Conservation (phyloP, 2,888 invertebrate genomes). For the Stenodema calcarata region DNA sequence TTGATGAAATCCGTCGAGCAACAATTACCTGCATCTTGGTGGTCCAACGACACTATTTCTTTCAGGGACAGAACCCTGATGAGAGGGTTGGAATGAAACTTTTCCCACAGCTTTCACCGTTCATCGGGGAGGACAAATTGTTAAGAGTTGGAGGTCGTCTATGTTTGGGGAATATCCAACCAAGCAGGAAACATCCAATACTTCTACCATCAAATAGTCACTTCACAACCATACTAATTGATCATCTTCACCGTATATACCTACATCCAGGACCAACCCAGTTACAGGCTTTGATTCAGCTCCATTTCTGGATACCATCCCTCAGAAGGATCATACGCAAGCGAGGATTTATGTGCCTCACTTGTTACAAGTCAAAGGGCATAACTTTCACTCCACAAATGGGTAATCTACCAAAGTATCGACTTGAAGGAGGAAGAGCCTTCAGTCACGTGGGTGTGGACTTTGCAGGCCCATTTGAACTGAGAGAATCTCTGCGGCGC, state of each 20-base stretch:
- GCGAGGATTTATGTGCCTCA: neutral
- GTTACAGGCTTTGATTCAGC: neutral
- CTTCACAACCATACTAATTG: too few species aligned
- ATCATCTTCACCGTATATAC: too few species aligned
- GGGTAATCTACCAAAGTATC: constrained; percentile 43
- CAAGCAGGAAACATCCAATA: too few species aligned
- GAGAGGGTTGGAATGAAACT: neutral
- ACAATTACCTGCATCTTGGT: neutral
- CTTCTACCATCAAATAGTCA: too few species aligned
- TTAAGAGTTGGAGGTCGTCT: too few species aligned
- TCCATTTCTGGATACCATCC: neutral
- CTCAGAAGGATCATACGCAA: neutral
- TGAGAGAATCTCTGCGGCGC: constrained; percentile 3
- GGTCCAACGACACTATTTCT: neutral
- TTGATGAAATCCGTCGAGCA: neutral
- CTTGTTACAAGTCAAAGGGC: constrained; percentile 9
- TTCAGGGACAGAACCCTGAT: neutral
- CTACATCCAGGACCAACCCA: too few species aligned
- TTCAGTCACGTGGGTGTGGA: constrained; percentile 45
- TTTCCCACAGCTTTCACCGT: neutral
- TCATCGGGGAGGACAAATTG: too few species aligned
- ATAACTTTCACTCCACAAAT: constrained; percentile 9
- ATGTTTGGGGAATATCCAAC: too few species aligned
- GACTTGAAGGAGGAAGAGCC: constrained; percentile 6
- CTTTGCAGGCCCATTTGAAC: constrained; percentile 51